Evolutionary conservation across 1,140 invertebrate genomes (phyloP), one percentile per base, ranked within the genome.

Genomic region (Conus betulinus): DNA sequence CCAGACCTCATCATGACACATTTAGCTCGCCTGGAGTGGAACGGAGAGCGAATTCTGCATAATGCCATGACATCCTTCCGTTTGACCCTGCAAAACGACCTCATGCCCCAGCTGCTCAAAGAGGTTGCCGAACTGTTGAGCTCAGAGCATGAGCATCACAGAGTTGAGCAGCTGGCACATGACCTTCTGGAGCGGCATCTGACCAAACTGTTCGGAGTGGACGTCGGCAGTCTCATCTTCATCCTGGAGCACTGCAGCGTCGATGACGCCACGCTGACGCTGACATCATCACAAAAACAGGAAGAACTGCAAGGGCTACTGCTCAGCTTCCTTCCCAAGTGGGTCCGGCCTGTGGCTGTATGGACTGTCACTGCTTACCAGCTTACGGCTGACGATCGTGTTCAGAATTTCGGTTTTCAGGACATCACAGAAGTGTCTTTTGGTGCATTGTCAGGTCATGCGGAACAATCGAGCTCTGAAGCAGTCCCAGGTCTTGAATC

Each of bases 61-160:
- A 76, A 76, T 8, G 71, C 71, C 25, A 76, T 76, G n/a, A 76
- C 71, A 23, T 76, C 71, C 13, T 76, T 76, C 71, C 71, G 71
- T n/a, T 23, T 76, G 25, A 76, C 71, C 20, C n/a, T 76, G 71
- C 13, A 23, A 8, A 76, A 76, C 71, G 71, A 76, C 20, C 20
- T 76, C 13, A 76, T 76, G 71, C 71, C 71, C 23, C 71, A 76
- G 25, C 71, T 76, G 25, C 71, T 76, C 25, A 76, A 17, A 76
- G 71, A 76, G n/a, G 20, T 76, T 10, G 25, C 71, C 1, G 71
- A 25, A 1, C 20, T 76, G 8, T 10, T 76, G 17, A 17, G 23
- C 20, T 23, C 17, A 17, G 71, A 76, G 25, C 20, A 23, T 8
- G 71, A 76, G 8, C 71, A 25, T 76, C 71, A 76, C 25, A 23